Base-by-base conservation (phyloP, 2,888 invertebrate species). In the Vannuccia rotundouncinata region DNA sequence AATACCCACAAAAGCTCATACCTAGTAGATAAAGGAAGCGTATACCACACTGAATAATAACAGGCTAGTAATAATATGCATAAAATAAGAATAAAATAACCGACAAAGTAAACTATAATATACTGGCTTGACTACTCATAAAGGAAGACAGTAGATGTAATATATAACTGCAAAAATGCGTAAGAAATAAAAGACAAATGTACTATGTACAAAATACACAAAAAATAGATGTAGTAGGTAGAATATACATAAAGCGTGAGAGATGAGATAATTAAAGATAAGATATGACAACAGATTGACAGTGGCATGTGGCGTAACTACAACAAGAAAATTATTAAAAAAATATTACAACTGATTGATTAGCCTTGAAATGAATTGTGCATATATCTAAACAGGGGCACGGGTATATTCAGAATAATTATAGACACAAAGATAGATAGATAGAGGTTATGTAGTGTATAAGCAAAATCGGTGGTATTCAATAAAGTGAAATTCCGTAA, bases 31-130 rank as follows among this genome's bases (percentile, higher is more conserved):
- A 45, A 45, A n/a, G n/a, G n/a, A 45, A 45, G 45, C 45, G 17
- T 13, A 45, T 45, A 45, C 45, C 45, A 45, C 45, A 45, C 45
- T 45, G 45, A 45, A 45, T 45, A 45, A 17, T 45, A 45, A 45
- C 45, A 45, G 45, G 45, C 17, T 45, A 45, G 17, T 45, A 45
- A 66, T 66, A 66, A 66, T 66, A 66, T 66, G 66, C 66, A 66
- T 13, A 66, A 13, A 66, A 13, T 13, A 66, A 66, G 66, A 66
- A 66, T 66, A 66, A 66, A 13, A 66, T 13, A 45, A 45, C 45
- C 10, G 45, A 45, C 17, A 13, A 45, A 13, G 45, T 45, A 45
- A 45, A 45, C 45, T 45, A 45, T 45, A 45, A 45, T 5, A 45
- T 45, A 45, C 45, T 45, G 45, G 45, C 45, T 45, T 66, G 66